These are phyloP conservation scores for Leptinotarsa rubiginosa DNA, from an alignment of 2,888 invertebrate genomes.

Conservation along the genomic window DNA sequence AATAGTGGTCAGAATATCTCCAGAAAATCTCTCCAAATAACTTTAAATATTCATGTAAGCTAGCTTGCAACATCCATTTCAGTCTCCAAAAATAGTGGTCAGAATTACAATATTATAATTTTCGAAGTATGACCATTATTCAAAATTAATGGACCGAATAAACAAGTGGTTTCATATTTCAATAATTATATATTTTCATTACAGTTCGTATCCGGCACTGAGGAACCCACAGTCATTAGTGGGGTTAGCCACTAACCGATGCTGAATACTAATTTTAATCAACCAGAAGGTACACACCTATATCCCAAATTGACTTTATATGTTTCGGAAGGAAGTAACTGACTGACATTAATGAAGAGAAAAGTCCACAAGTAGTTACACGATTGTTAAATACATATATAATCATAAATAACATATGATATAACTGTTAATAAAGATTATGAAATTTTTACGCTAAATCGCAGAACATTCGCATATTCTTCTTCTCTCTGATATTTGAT, in stretches of 20 bases:
- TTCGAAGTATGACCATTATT: slow-evolving; percentile 12
- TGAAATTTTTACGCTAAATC: too few relatives aligned
- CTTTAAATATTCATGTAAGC: too few relatives aligned
- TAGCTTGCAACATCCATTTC: too few relatives aligned
- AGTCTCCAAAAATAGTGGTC: neutral
- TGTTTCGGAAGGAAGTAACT: neutral
- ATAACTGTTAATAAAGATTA: too few relatives aligned
- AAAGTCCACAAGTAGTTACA: too few relatives aligned
- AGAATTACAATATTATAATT: neutral
- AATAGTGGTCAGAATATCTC: slow-evolving; percentile 10
- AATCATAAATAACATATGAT: too few relatives aligned
- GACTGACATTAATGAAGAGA: neutral
- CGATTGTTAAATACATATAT: too few relatives aligned
- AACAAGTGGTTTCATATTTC: slow-evolving; percentile 38
- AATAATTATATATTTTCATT: slow-evolving; percentile 35
- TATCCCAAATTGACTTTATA: neutral
- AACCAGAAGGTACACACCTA: slow-evolving; percentile 25
- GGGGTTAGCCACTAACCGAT: slow-evolving; percentile 38
- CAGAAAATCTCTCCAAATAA: too few relatives aligned
- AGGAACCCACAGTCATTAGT: slow-evolving; percentile 26
- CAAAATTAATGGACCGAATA: slow-evolving; percentile 31
- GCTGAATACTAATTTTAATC: slow-evolving; percentile 27
- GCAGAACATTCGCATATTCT: too few relatives aligned
- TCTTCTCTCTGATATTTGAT: too few relatives aligned
- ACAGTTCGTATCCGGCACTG: slow-evolving; percentile 9